Percentiles rank a stretch among this genome's conserved stretches.
These are phyloP conservation scores for Rhincodon typus DNA, from an alignment of 2,797 vertebrate species.

Conservation along the genomic window DNA sequence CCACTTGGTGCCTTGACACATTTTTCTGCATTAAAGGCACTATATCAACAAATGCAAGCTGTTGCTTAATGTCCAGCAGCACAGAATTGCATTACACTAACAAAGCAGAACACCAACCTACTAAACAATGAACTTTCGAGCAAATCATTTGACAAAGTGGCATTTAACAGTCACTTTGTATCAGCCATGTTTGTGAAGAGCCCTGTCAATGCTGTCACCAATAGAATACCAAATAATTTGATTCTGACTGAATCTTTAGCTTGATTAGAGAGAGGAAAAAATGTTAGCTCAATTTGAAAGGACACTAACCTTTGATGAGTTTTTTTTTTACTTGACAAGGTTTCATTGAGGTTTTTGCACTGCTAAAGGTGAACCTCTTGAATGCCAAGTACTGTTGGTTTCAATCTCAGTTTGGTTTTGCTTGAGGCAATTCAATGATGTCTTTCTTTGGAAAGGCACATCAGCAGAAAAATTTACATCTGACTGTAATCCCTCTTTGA, in stretches of 20 bases:
- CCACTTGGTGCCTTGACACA: not conserved
- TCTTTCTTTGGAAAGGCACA: not conserved
- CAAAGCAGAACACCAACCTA: not conserved
- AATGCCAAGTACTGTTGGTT: not conserved
- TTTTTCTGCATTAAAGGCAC: not conserved
- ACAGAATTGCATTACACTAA: not conserved
- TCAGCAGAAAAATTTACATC: not conserved
- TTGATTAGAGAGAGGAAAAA: not conserved
- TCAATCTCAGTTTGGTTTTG: not conserved
- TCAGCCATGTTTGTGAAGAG: not conserved
- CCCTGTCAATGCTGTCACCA: not conserved
- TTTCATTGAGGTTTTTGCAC: not conserved
- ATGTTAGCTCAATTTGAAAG: not conserved
- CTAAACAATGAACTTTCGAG: not conserved
- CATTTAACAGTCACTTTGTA: conserved; percentile 3
- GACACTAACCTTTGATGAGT: not conserved
- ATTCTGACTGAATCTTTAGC: not conserved
- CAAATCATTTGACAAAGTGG: not conserved
- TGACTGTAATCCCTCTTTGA: not conserved
- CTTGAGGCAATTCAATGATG: conserved; percentile 7
- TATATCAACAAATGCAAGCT: not conserved
- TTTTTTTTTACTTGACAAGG: not conserved
- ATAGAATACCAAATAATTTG: not conserved
- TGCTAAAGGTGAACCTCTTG: not conserved
- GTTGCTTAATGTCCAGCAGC: not conserved